A percentile compares a stretch with the other conserved stretches of the same genome.
Conservation (phyloP, 2,113 vertebrate genomes). For the Lampris megalopsis region DNA sequence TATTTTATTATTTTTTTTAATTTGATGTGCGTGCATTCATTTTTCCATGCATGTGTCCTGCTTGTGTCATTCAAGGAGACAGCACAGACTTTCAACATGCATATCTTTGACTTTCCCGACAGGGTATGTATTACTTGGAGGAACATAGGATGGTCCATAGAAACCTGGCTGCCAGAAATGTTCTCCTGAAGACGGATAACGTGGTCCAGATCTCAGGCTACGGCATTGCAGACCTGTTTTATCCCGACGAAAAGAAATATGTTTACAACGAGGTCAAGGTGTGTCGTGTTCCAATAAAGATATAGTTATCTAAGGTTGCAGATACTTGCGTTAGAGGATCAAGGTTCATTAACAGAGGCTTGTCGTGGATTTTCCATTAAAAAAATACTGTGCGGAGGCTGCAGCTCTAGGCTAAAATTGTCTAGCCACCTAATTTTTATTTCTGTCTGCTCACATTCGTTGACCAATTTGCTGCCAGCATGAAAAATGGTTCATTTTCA, state of each 20-base stretch:
- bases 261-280: slow-evolving; percentile 92
- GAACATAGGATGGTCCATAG: slow-evolving; percentile 94
- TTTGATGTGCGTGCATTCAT: not conserved
- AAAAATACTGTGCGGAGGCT: not conserved
- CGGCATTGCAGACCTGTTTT: slow-evolving; percentile 91
- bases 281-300: slow-evolving; percentile 12
- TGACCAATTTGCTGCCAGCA: not conserved
- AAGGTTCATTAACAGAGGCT: slow-evolving; percentile 4
- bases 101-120: slow-evolving; percentile 2
- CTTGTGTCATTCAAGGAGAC: not conserved
- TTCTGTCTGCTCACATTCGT: not conserved
- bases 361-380: not conserved
- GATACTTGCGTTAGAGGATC: slow-evolving; percentile 2
- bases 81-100: not conserved
- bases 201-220: slow-evolving; percentile 94
- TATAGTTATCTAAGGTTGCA: not conserved
- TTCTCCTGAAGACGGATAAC: slow-evolving; percentile 87
- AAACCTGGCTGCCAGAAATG: slow-evolving; percentile 88
- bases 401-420: not conserved
- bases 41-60: not conserved
- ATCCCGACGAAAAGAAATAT: slow-evolving; percentile 92
- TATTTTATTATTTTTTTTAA: not conserved
- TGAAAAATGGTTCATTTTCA: not conserved
- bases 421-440: not conserved
- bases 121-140: slow-evolving; percentile 98